Evolutionary conservation across 2,113 vertebrate species (phyloP), one percentile per base, ranked within the genome.

Genomic region (Alexandromys fortis): DNA sequence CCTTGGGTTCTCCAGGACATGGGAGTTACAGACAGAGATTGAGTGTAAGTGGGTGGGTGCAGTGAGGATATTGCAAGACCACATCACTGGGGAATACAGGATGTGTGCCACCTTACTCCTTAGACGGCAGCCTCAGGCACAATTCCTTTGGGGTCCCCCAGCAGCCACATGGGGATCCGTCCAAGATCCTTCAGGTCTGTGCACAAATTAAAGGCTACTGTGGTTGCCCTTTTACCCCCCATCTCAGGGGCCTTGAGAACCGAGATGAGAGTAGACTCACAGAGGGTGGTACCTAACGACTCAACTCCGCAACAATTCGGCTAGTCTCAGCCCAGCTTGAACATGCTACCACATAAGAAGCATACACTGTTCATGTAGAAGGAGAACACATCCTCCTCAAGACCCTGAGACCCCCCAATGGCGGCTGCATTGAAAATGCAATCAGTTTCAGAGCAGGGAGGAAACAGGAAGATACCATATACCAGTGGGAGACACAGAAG

Each of bases 391-490:
- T 24, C 11, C 28, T 49, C 5, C 30, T 68, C 63, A 35, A 68
- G 63, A 11, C 65, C 33, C 63, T 38, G 47, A 28, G 47, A 26
- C 33, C 47, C 10, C 85, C 47, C n/a, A 38, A 22, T 38, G 52
- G 11, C 2, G 38, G 47, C 38, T 35, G 14, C n/a, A 28, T 38
- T 22, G 21, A 26, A 72, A 78, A 35, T 24, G 17, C 24, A 9
- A 19, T 47, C 35, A 76, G 26, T n/a, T n/a, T 24, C 45, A 30
- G 30, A 61, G 13, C 9, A 19, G 38, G 75, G 77, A 75, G 16
- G 21, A 45, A 61, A 21, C 2, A 13, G 21, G 68, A 47, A 7
- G 5, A 3, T 3, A 2, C 30, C 26, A 4, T 30, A 16, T 2
- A 28, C 49, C n/a, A 30, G 68, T 3, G 49, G 35, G 81, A 26